These are phyloP conservation scores for Catostylus mosaicus DNA, from an alignment of 30 jellyfish, hydroid and myxozoan genomes.

Conservation along the genomic window DNA sequence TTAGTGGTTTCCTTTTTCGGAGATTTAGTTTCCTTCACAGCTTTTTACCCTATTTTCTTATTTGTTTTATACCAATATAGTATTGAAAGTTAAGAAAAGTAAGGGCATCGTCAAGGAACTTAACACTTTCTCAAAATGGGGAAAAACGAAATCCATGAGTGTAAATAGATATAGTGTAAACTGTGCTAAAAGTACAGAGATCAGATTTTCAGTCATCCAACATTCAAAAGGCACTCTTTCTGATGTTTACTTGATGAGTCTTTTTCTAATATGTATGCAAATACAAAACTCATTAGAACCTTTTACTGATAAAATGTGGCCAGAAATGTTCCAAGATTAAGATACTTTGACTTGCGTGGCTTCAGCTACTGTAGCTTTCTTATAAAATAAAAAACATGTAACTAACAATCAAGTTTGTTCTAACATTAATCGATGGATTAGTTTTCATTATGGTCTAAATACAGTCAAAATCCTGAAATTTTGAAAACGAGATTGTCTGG, in stretches of 20 bases:
- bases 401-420: background rate
- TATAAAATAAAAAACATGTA: background rate
- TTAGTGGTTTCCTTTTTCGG: background rate
- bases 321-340: too few relatives aligned
- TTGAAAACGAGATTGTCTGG: conserved; percentile 15
- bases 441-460: conserved; percentile 1
- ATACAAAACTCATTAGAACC: background rate
- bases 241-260: background rate
- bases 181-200: too few relatives aligned
- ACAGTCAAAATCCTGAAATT: conserved; percentile 8
- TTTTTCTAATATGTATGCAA: too few relatives aligned
- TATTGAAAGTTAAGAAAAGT: background rate
- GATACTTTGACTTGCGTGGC: background rate
- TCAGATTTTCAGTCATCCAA: background rate
- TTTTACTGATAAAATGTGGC: background rate
- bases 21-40: background rate
- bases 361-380: background rate
- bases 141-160: background rate
- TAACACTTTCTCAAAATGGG: background rate
- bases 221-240: background rate
- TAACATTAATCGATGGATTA: background rate
- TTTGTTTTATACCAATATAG: background rate
- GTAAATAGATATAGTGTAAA: too few relatives aligned
- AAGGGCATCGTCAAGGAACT: background rate
- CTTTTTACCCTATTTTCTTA: background rate